Evolutionary conservation across 1,140 invertebrate species (phyloP).

Genomic region (Lepidurus apus): DNA sequence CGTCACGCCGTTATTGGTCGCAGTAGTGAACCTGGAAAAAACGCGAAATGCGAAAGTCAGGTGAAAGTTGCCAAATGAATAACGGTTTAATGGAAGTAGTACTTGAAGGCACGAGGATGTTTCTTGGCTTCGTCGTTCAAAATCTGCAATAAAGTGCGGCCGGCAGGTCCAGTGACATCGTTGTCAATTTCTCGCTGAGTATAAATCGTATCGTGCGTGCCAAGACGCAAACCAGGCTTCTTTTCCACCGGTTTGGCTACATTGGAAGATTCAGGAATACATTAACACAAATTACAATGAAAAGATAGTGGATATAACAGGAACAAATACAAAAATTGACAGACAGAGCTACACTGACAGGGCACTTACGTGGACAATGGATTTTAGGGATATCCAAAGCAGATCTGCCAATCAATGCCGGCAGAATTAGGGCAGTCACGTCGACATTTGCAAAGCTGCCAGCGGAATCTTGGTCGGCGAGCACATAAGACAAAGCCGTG

Average conservation of each 20-base stretch:
- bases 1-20: conserved; percentile 23
- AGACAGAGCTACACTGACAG: not conserved
- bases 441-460: conserved; percentile 33
- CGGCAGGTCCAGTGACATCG: conserved; percentile 21
- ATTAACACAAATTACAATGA: not conserved
- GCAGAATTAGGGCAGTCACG: conserved; percentile 28
- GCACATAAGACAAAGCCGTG: conserved; percentile 30
- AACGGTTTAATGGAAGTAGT: not conserved
- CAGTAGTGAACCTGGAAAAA: conserved; percentile 30
- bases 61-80: not conserved
- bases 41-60: not conserved
- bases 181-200: conserved; percentile 29
- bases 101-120: conserved; percentile 34
- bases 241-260: conserved; percentile 4
- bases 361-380: conserved; percentile 32
- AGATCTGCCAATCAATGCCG: conserved; percentile 34
- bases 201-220: conserved; percentile 32
- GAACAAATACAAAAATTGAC: not conserved
- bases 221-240: not conserved
- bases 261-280: not conserved
- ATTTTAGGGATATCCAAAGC: conserved; percentile 31
- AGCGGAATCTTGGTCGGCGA: conserved; percentile 33
- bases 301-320: not conserved
- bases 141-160: conserved; percentile 30
- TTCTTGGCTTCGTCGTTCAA: conserved; percentile 34